Percentiles rank a stretch among this genome's conserved stretches.
phyloP scores from a whole-genome alignment of 2,797 vertebrate genomes.

The Tapera naevia region DNA sequence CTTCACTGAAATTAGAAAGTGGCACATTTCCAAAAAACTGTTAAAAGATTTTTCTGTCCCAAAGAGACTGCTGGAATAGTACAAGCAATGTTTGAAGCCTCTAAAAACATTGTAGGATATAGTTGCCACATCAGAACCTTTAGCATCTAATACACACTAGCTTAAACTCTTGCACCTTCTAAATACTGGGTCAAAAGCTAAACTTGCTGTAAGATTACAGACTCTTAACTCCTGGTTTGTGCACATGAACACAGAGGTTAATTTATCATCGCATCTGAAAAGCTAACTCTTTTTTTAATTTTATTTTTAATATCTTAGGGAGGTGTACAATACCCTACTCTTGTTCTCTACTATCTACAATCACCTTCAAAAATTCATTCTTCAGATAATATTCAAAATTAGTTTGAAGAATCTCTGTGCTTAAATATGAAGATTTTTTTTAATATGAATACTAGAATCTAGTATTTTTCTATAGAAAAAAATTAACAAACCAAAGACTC shows the following conservation, averaged over 20 bases:
- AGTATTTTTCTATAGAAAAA: neutral
- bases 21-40: neutral
- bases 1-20: neutral
- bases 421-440: neutral
- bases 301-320: neutral
- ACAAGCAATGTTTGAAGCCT: neutral
- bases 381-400: neutral
- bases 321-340: neutral
- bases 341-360: neutral
- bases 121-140: neutral
- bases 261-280: neutral
- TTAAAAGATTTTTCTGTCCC: neutral
- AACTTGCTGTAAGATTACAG: neutral
- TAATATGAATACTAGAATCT: neutral
- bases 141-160: neutral
- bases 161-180: neutral
- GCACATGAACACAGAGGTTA: neutral
- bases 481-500: neutral
- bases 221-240: neutral
- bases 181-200: neutral
- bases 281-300: neutral
- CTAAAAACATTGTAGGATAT: neutral
- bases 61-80: neutral
- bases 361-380: neutral
- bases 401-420: neutral